These are phyloP conservation scores for Xestia sexstrigata DNA, from an alignment of 2,888 invertebrate genomes.

Conservation along the genomic window DNA sequence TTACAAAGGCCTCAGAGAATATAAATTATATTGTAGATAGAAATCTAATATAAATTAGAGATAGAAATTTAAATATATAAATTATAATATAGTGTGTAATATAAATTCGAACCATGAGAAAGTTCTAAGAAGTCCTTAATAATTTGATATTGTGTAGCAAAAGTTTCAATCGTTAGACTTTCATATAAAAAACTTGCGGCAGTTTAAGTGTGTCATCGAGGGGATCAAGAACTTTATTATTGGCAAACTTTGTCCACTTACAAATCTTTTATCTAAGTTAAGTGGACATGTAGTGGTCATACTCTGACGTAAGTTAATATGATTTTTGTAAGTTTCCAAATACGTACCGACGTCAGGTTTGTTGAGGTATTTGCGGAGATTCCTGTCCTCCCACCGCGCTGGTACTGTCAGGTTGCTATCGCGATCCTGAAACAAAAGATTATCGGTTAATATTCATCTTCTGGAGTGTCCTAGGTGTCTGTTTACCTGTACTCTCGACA, in stretches of 20 bases:
- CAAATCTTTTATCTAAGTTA: neutral
- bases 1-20: neutral
- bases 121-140: constrained; percentile 1
- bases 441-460: neutral
- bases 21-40: no score
- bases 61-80: no score
- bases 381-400: constrained; percentile 92
- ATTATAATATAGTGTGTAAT: neutral
- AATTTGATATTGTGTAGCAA: constrained; percentile 35
- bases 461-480: neutral
- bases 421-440: constrained; percentile 83
- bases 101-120: neutral
- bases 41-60: no score
- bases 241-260: constrained; percentile 22
- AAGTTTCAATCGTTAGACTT: constrained; percentile 30
- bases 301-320: neutral
- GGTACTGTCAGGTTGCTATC: constrained; percentile 93
- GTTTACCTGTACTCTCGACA: neutral
- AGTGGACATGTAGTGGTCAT: neutral
- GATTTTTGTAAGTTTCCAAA: neutral
- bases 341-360: constrained; percentile 89
- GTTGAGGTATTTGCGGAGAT: constrained; percentile 92
- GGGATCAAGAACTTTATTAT: constrained; percentile 23
- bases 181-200: constrained; percentile 18
- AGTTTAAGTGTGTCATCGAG: constrained; percentile 32